Conservation (phyloP, 2,113 vertebrate species). For the Pluvianellus socialis region DNA sequence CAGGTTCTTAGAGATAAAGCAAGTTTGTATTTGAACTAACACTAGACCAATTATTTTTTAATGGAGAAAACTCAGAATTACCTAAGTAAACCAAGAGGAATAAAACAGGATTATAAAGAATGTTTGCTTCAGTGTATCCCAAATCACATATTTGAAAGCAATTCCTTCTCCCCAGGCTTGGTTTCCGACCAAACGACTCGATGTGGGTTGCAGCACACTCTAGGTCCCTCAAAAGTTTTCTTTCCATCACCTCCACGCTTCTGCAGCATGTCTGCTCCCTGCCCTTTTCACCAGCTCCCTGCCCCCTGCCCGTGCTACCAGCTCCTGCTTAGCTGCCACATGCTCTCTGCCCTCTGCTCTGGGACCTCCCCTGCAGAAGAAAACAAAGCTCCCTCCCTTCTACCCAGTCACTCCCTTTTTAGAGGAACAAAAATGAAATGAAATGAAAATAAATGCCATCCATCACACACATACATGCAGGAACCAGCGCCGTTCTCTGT, state of each 20-base stretch:
- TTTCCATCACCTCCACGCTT: background rate
- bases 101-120: background rate
- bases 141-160: background rate
- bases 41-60: background rate
- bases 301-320: background rate
- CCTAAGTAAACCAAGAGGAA: background rate
- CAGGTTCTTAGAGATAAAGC: background rate
- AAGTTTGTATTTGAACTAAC: background rate
- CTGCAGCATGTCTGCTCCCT: background rate
- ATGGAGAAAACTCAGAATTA: background rate
- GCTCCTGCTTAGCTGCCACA: background rate
- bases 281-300: background rate
- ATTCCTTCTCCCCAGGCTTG: background rate
- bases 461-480: background rate
- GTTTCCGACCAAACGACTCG: background rate
- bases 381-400: background rate
- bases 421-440: background rate
- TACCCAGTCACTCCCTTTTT: background rate
- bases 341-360: background rate
- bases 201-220: background rate
- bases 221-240: background rate
- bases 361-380: background rate
- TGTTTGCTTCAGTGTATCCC: background rate
- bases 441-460: conserved; percentile 18
- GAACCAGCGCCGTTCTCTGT: background rate